Evolutionary conservation across 2,113 vertebrate genomes (phyloP).

Genomic region (Ceuthmochares aereus): DNA sequence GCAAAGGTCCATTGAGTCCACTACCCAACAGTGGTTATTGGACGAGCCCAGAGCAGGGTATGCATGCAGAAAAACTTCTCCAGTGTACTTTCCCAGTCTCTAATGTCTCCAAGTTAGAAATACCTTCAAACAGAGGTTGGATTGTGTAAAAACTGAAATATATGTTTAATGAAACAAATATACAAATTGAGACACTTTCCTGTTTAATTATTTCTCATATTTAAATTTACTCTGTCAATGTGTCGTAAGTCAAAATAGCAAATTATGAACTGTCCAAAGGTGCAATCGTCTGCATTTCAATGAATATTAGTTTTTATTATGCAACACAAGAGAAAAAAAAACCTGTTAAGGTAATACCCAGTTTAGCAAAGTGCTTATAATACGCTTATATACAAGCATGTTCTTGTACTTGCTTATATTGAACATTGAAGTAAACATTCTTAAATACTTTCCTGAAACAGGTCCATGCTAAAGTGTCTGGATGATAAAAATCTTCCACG

Average conservation of each 20-base stretch:
- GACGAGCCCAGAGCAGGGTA: not conserved
- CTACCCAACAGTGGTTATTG: rapidly evolving
- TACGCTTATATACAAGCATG: not conserved
- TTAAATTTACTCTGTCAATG: not conserved
- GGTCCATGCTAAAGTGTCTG: not conserved
- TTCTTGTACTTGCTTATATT: not conserved
- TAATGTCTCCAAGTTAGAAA: not conserved
- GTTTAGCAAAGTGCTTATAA: not conserved
- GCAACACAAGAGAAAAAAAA: not conserved
- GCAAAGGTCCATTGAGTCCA: not conserved
- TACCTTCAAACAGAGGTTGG: not conserved
- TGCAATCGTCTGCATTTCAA: not conserved
- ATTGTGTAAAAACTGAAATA: not conserved
- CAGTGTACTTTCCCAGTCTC: not conserved
- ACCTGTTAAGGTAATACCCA: not conserved
- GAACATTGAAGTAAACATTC: not conserved
- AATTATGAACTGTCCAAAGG: not conserved
- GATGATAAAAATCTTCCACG: not conserved
- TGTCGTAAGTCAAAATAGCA: not conserved
- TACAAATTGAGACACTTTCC: not conserved
- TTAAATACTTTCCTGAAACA: not conserved
- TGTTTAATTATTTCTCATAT: not conserved
- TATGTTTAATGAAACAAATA: not conserved
- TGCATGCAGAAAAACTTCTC: not conserved
- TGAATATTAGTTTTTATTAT: not conserved